Conservation (phyloP, 2,888 invertebrate species). For the Andrena bicolor region DNA sequence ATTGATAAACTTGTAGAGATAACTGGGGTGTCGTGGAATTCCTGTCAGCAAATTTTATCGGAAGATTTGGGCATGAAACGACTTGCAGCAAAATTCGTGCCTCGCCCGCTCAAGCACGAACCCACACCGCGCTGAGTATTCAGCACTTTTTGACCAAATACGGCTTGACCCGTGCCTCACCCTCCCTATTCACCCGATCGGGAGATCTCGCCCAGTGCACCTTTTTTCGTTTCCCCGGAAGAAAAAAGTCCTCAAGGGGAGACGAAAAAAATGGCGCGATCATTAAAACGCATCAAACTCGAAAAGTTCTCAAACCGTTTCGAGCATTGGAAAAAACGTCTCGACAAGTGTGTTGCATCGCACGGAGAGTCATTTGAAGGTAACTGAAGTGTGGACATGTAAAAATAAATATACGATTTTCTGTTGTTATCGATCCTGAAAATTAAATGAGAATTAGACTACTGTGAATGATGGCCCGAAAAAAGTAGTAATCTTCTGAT, state of each 20-base stretch:
- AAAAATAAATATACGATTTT: neutral
- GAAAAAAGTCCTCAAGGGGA: neutral
- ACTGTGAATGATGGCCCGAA: no score
- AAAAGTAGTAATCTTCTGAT: no score
- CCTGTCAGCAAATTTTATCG: neutral
- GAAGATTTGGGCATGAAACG: neutral
- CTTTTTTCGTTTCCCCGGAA: neutral
- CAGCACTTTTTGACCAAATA: neutral
- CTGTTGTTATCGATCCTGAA: no score
- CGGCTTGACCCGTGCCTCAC: neutral
- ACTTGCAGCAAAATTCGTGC: neutral
- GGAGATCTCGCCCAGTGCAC: neutral
- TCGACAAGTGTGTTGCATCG: neutral
- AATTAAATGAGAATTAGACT: no score
- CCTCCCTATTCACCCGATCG: neutral
- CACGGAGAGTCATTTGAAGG: neutral
- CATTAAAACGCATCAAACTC: neutral
- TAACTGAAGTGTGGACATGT: neutral
- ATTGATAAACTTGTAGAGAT: neutral
- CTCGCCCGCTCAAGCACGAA: neutral
- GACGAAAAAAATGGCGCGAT: neutral
- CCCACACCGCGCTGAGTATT: neutral
- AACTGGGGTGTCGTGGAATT: neutral
- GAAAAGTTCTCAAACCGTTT: neutral
- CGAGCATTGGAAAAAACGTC: neutral